Evolutionary conservation across 2,888 invertebrate genomes (phyloP), one percentile per base, ranked within the genome.

Genomic region (Athalia circularis): DNA sequence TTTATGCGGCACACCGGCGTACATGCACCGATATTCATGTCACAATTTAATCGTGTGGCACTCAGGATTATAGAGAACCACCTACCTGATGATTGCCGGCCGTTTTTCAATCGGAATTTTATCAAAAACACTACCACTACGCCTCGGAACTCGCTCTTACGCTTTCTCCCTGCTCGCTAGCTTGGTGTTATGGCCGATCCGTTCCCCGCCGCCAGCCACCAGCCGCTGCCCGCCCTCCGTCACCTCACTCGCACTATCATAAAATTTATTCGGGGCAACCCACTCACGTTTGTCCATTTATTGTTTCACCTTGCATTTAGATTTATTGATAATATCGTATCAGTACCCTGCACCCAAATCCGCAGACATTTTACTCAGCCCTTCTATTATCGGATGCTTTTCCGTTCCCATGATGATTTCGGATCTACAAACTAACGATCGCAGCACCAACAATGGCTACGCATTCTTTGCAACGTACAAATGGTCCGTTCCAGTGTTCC

Each of bases 391-490:
- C 87, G 90, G 90, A 91, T 91, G 91, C 89, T 88, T 90, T 88
- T 89, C 90, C 86, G 90, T 90, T 88, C 91, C 91, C 92, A 92
- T 92, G 89, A 89, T 90, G 87, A 89, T 89, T 86, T 87, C 86
- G 86, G 89, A 90, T 90, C 87, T 87, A 88, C 85, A 88, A 87
- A 87, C 87, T 88, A 90, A 89, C 88, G 88, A 87, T 88, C 88
- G 88, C 87, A 87, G 87, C 88, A 88, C 88, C 89, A 89, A 90
- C 90, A 91, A 91, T 91, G 91, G 91, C 91, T 90, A 90, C 91
- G 89, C 90, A 90, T 87, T 88, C 88, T 86, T 88, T 84, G 87
- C 87, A 87, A 87, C 86, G 86, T 87, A 82, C 86, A 83, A 88
- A 85, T 88, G 88, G 88, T 87, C 82, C 89, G 78, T 80, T 89